A percentile compares a stretch with the other conserved stretches of the same genome.
Evolutionary conservation across 2,888 invertebrate genomes (phyloP).

Genomic region (Esperia sulphurella): DNA sequence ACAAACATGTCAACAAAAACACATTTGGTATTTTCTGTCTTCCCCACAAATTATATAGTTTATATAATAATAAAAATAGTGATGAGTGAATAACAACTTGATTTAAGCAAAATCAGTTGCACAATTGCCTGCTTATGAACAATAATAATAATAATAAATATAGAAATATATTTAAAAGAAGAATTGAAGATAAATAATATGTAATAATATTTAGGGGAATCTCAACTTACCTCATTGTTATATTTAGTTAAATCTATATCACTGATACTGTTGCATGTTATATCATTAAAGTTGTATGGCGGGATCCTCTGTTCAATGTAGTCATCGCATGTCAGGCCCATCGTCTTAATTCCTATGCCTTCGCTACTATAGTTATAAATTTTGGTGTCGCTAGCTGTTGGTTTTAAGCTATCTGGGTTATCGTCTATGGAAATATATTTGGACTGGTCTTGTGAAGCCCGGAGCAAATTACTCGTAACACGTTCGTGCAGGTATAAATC

Average conservation of each 20-base stretch:
- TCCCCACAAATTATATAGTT: no score
- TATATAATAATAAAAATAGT: no score
- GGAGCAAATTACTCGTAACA: constrained; percentile 21
- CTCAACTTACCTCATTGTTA: constrained; percentile 47
- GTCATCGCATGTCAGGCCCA: constrained; percentile 58
- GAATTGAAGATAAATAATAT: no score
- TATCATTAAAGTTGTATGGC: constrained; percentile 32
- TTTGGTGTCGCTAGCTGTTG: constrained; percentile 2
- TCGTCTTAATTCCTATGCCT: constrained; percentile 39
- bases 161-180: no score
- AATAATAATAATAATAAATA: no score
- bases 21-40: no score
- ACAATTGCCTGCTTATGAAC: no score
- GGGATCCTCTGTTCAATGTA: constrained; percentile 53
- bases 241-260: constrained; percentile 56
- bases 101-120: no score
- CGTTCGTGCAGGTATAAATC: constrained; percentile 45
- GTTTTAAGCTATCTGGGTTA: constrained; percentile 18
- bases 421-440: constrained; percentile 23
- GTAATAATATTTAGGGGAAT: background rate
- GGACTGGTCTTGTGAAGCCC: constrained; percentile 12
- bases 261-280: constrained; percentile 46
- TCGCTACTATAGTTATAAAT: constrained; percentile 30
- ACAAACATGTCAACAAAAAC: no score
- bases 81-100: no score